Base-by-base conservation (phyloP, 2,113 vertebrate genomes). In the Paedocypris sp. region DNA sequence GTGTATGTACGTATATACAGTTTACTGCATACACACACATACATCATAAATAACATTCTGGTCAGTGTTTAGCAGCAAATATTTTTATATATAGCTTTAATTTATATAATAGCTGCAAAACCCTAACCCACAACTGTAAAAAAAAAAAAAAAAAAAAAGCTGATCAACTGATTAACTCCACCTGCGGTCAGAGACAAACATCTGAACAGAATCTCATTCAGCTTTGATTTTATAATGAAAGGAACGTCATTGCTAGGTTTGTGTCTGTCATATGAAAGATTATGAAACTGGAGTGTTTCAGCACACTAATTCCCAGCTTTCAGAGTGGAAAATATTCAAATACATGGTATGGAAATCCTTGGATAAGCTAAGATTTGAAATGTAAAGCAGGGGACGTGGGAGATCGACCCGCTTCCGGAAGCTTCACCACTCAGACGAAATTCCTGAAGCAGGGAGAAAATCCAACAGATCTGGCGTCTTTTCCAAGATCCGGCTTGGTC, bases 261-360 rank as follows among this genome's bases (percentile, higher is more conserved):
- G 16, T 4, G 39, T 35, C 33, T 45, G 59, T 42, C 32, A 59
- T 50, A 57, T 26, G 31, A 52, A 38, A 45, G 35, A 53, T 66
- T 70, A 43, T 42, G 26, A 57, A 57, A 43, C 38, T 13, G 53
- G 38, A 57, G 26, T 58, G 39, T 58, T 36, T 48, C 20, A n/a
- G 50, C 53, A 72, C 56, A 60, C 28, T 46, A 49, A 62, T 41
- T 59, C 50, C 66, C 67, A 50, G 62, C 76, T 76, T 72, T 74
- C 70, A 60, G 52, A 60, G 82, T 85, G 83, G 81, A 86, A 72
- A 84, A 86, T 85, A 81, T 83, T 85, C 77, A 83, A 85, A 87
- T 81, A 67, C 66, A 48, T 76, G 53, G 77, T 86, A 88, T 86
- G 86, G 79, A 88, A 86, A 87, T 86, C 67, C 64, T 69, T 78